Percentiles rank a stretch among this genome's conserved stretches.
These are phyloP conservation scores for Seladonia tumulorum DNA, from an alignment of 2,888 invertebrate species.

Conservation along the genomic window DNA sequence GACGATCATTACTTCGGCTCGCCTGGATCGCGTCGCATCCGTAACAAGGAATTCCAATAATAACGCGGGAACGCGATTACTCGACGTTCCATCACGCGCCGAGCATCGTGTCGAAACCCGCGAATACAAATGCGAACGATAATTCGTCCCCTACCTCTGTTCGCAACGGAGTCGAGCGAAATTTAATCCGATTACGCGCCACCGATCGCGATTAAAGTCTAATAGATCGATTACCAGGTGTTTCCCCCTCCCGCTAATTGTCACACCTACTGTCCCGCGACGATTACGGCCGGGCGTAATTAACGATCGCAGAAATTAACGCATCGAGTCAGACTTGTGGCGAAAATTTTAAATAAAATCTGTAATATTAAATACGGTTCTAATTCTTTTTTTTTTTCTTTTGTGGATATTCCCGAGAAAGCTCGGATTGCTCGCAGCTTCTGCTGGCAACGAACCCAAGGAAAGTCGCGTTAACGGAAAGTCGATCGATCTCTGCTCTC, in stretches of 20 bases:
- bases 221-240: neutral
- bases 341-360: too few species aligned
- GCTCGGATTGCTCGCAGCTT: neutral
- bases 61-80: slow-evolving; percentile 47
- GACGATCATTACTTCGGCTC: neutral
- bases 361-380: too few species aligned
- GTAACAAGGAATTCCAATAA: slow-evolving; percentile 54
- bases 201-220: neutral
- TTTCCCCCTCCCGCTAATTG: neutral
- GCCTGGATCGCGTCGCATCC: slow-evolving; percentile 18
- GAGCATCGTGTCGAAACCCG: neutral
- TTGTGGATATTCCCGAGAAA: neutral
- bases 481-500: neutral
- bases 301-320: neutral
- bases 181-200: slow-evolving; percentile 1
- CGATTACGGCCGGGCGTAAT: neutral
- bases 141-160: neutral
- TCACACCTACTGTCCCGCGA: neutral
- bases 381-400: too few species aligned
- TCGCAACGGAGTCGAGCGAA: neutral
- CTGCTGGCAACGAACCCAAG: neutral
- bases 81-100: slow-evolving; percentile 22
- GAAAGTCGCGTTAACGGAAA: neutral
- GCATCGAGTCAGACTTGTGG: neutral
- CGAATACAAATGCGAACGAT: neutral